Evolutionary conservation across 2,797 vertebrate species (phyloP).

Genomic region (Molossus molossus): DNA sequence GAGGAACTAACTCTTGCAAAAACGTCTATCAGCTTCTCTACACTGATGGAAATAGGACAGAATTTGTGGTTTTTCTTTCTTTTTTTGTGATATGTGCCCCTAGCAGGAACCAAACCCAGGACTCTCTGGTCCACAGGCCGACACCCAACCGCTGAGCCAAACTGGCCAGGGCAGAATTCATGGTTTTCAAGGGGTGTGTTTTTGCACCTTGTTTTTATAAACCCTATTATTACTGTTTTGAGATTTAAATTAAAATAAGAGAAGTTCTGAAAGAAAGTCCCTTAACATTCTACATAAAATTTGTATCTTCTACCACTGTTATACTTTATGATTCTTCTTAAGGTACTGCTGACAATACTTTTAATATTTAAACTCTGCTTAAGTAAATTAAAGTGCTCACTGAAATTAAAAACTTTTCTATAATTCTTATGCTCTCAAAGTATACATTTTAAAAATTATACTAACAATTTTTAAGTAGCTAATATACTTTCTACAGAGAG

Average conservation of each 20-base stretch:
- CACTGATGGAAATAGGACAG: neutral
- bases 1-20: constrained; percentile 28
- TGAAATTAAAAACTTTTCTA: constrained; percentile 33
- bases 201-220: constrained; percentile 40
- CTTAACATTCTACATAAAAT: neutral
- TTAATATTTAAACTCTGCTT: constrained; percentile 28
- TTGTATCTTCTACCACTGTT: neutral
- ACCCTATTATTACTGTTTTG: neutral
- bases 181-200: neutral
- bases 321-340: neutral
- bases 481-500: neutral
- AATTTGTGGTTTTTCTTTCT: neutral
- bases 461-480: constrained; percentile 32
- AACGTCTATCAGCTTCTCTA: constrained; percentile 6
- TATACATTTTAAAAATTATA: neutral
- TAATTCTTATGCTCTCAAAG: neutral
- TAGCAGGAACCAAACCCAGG: no score
- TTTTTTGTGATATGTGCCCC: no score
- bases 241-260: constrained; percentile 43
- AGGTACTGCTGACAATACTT: neutral
- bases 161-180: neutral
- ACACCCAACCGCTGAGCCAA: no score
- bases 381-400: constrained; percentile 27
- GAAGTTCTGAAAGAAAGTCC: constrained; percentile 36
- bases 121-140: no score